These are phyloP conservation scores for Trichomalopsis sarcophagae DNA, from an alignment of 1,140 invertebrate species.

Conservation along the genomic window DNA sequence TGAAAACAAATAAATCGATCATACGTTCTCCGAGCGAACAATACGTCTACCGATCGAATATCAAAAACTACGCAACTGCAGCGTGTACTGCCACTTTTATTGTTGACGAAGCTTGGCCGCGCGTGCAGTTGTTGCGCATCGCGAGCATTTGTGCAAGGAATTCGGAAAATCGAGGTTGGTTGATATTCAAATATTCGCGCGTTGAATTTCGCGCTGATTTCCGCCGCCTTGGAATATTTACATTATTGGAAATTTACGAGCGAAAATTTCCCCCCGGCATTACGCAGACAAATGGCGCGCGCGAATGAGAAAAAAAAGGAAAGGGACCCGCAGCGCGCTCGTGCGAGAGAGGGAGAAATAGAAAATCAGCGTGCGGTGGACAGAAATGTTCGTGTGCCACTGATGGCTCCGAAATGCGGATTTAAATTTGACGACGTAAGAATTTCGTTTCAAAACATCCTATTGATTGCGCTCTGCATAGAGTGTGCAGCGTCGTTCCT, in stretches of 20 bases:
- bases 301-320: neutral
- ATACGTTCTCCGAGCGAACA: too few relatives aligned
- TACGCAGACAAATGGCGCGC: conserved; percentile 51
- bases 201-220: conserved; percentile 37
- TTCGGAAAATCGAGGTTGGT: neutral
- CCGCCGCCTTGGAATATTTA: conserved; percentile 13
- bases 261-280: conserved; percentile 64
- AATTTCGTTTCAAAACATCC: too few relatives aligned
- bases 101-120: neutral
- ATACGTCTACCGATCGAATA: neutral
- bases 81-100: neutral
- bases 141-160: neutral
- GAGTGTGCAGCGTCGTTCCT: too few relatives aligned
- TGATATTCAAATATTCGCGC: conserved; percentile 33
- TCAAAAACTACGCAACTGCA: neutral
- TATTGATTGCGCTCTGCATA: too few relatives aligned
- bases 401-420: neutral
- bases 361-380: neutral
- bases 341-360: neutral
- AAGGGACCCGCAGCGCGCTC: neutral
- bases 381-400: neutral
- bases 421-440: too few relatives aligned
- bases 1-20: too few relatives aligned
- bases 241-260: conserved; percentile 52
- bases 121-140: neutral